These are phyloP conservation scores for Cranoglanis bouderius DNA, from an alignment of 2,113 vertebrate species.

Conservation along the genomic window DNA sequence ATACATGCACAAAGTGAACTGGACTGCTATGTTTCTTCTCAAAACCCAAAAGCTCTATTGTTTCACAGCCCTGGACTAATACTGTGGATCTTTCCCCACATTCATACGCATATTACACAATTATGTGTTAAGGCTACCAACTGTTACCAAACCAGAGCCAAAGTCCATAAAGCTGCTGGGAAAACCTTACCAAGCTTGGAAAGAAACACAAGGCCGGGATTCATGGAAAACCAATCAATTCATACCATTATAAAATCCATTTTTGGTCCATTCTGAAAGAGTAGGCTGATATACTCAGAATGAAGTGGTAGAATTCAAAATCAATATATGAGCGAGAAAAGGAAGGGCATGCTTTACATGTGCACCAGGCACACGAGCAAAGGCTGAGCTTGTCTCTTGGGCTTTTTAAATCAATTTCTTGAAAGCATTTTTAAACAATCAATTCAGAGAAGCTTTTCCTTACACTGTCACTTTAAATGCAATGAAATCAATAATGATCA, in stretches of 20 bases:
- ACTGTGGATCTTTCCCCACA: constrained; percentile 31
- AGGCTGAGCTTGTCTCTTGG: background rate
- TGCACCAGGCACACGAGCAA: background rate
- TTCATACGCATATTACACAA: constrained; percentile 38
- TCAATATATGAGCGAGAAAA: background rate
- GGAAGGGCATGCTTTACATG: background rate
- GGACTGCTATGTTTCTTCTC: constrained; percentile 35
- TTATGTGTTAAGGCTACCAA: constrained; percentile 24
- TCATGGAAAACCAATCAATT: constrained; percentile 1
- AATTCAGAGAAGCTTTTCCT: background rate
- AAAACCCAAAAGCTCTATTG: constrained; percentile 19
- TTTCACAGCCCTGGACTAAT: constrained; percentile 27
- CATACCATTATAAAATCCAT: background rate
- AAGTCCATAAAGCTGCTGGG: constrained; percentile 14
- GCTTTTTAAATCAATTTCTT: background rate
- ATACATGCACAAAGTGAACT: constrained; percentile 43
- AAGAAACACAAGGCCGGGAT: constrained; percentile 1
- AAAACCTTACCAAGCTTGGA: background rate
- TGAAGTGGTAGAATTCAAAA: background rate
- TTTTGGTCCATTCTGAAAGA: background rate
- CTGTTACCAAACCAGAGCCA: constrained; percentile 1
- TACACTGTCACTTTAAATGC: background rate
- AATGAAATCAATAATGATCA: background rate
- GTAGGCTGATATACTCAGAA: background rate
- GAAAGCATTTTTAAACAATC: background rate